Evolutionary conservation across 2,888 invertebrate species (phyloP), one percentile per base, ranked within the genome.

Genomic region (Azorinus chamasolen): DNA sequence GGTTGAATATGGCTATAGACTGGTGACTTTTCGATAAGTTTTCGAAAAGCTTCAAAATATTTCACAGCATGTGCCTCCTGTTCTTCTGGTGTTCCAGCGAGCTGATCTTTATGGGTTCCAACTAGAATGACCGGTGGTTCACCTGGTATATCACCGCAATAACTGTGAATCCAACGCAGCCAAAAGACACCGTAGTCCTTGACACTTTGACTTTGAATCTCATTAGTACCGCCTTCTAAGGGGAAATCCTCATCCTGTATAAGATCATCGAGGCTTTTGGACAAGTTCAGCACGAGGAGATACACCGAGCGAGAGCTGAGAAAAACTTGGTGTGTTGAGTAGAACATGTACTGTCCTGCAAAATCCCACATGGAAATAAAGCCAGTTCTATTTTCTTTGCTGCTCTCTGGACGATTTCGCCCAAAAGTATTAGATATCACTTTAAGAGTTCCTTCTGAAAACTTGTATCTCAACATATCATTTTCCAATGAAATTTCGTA

Each of bases 281-380:
- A 68, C 41, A 81, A 46, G 43, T 78, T 72, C 10, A 78, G 50
- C n/a, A 69, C 74, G 2, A 81, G 68, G 0, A 81, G 48, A 50
- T 78, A 81, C 0, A 81, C 75, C 10, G 74, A 77, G 16, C 78
- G 46, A 5, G 78, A 65, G 5, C 71, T 72, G 4, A 81, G 58
- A 39, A 81, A 81, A 4, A 81, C 75, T 46, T 78, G 81, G 48
- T 81, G 81, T 6, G 81, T 81, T 22, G 81, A 66, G 62, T 78
- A 81, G 45, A 78, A 81, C 18, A 78, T 78, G 25, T 62, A 78
- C 62, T 81, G 78, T 12, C 81, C 81, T n/a, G 74, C 81, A 50
- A 81, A 81, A 54, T 81, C 81, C 81, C 81, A 78, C 58, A 81
- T 62, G 3, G 72, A 66, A 6, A 81, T 69, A 53, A 76, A 74